A percentile compares a stretch with the other conserved stretches of the same genome.
Evolutionary conservation across 2,888 invertebrate genomes (phyloP).

Genomic region (Trissolcus japonicus): DNA sequence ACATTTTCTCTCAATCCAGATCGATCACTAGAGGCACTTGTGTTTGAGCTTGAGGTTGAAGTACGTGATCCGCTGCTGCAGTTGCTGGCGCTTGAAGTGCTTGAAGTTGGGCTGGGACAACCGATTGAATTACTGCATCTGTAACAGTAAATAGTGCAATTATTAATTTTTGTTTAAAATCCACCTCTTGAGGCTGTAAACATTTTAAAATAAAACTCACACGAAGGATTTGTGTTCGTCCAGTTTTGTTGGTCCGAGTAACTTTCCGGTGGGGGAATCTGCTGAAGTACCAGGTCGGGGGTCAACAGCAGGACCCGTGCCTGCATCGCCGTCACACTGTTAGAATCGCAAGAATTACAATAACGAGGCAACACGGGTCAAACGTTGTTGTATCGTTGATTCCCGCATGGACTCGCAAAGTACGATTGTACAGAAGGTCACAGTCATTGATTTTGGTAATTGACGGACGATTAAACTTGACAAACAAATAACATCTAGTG

Average conservation of each 20-base stretch:
- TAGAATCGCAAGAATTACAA: conserved; percentile 56
- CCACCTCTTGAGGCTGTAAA: neutral
- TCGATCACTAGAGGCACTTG: conserved; percentile 64
- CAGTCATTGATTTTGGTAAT: conserved; percentile 26
- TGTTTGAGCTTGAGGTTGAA: conserved; percentile 29
- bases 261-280: conserved; percentile 34
- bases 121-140: conserved; percentile 36
- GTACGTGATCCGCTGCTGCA: conserved; percentile 18
- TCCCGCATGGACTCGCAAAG: conserved; percentile 42
- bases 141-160: conserved; percentile 8
- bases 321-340: conserved; percentile 75
- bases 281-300: conserved; percentile 52
- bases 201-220: conserved; percentile 11
- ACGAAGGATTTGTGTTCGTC: conserved; percentile 16
- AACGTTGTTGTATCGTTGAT: conserved; percentile 24
- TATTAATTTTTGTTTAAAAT: neutral
- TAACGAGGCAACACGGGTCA: conserved; percentile 41
- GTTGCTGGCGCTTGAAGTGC: conserved; percentile 12
- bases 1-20: conserved; percentile 69
- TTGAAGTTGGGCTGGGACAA: conserved; percentile 51
- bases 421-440: conserved; percentile 15
- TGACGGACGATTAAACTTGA: neutral
- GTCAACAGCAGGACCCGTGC: conserved; percentile 65
- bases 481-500: conserved; percentile 1
- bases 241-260: conserved; percentile 17